Percentiles rank a stretch among this genome's conserved stretches.
Conservation (phyloP, 2,113 vertebrate genomes). For the Piaya cayana region DNA sequence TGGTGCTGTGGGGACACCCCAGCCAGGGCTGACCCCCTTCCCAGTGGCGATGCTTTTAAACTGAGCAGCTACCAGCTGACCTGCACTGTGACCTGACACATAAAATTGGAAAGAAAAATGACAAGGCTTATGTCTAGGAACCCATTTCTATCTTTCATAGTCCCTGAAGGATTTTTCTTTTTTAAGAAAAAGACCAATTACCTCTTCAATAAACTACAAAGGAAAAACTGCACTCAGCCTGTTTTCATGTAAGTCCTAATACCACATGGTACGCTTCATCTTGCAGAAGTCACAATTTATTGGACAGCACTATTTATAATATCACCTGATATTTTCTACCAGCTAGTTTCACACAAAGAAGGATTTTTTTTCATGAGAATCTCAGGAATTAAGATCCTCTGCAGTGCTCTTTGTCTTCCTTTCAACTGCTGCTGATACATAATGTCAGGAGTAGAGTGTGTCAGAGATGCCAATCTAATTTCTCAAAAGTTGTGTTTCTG, state of each 20-base stretch:
- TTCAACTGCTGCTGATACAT: background rate
- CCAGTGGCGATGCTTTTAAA: background rate
- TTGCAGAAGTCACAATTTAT: background rate
- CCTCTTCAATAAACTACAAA: background rate
- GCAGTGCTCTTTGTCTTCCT: background rate
- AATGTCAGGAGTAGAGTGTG: background rate
- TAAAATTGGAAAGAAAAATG: background rate
- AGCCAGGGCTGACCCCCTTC: background rate
- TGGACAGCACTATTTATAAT: background rate
- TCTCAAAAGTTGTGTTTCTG: background rate
- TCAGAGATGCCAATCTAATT: background rate
- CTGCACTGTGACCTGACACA: background rate
- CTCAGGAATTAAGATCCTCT: background rate
- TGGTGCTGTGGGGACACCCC: fast-evolving
- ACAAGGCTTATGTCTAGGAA: background rate
- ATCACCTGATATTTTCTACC: background rate
- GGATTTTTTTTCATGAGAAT: background rate
- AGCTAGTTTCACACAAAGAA: background rate
- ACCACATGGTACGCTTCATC: background rate
- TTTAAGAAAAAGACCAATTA: background rate
- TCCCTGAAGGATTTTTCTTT: background rate
- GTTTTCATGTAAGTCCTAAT: background rate
- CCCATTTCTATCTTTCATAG: background rate
- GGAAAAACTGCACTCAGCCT: background rate
- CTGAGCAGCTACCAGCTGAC: background rate